A percentile compares a stretch with the other conserved stretches of the same genome.
These are phyloP conservation scores for Gila orcuttii DNA, from an alignment of 2,113 vertebrate species.

Conservation along the genomic window DNA sequence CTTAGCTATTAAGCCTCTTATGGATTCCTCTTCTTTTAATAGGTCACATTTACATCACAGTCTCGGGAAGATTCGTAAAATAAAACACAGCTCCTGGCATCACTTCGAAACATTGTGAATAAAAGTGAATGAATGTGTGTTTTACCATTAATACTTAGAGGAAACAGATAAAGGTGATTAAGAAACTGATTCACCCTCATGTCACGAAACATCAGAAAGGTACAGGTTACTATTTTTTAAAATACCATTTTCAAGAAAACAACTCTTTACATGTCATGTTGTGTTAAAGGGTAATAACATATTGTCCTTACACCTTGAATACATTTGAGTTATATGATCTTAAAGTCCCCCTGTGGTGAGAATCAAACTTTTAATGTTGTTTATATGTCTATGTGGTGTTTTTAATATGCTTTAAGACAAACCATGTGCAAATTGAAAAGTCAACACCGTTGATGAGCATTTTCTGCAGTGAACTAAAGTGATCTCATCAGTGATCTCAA, in stretches of 20 bases:
- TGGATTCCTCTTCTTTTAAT: constrained; percentile 43
- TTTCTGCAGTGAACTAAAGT: too few species aligned
- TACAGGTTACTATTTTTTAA: too few species aligned
- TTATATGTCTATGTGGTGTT: too few species aligned
- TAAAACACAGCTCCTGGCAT: constrained; percentile 44
- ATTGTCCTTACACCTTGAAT: neutral
- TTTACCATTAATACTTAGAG: constrained; percentile 67
- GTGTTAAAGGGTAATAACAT: neutral
- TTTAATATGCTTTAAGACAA: too few species aligned
- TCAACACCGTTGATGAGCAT: too few species aligned
- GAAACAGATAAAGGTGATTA: constrained; percentile 56
- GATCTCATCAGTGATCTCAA: too few species aligned
- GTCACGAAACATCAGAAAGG: neutral
- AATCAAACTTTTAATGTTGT: too few species aligned
- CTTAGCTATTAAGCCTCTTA: constrained; percentile 42
- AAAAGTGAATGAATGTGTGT: constrained; percentile 54
- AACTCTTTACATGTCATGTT: neutral
- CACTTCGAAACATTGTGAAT: constrained; percentile 37
- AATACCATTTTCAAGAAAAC: neutral
- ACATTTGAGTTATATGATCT: neutral
- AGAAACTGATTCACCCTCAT: constrained; percentile 2
- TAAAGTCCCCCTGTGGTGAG: neutral
- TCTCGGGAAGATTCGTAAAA: constrained; percentile 48
- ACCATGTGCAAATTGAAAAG: too few species aligned
- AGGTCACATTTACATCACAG: constrained; percentile 46